A percentile compares a stretch with the other conserved stretches of the same genome.
Evolutionary conservation across 2,888 invertebrate genomes (phyloP).

Genomic region (Danaus chrysippus): DNA sequence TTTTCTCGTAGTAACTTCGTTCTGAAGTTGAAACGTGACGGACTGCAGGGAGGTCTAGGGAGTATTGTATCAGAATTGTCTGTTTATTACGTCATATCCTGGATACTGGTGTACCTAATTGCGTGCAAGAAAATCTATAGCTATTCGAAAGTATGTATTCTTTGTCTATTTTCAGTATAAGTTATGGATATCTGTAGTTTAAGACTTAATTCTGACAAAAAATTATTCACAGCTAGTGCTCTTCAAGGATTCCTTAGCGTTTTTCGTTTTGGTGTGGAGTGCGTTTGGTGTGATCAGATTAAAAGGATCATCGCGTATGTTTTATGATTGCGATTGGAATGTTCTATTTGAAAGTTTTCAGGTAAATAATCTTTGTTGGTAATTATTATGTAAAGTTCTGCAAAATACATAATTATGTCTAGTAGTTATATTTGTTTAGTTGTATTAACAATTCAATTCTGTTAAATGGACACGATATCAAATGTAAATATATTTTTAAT

Average conservation of each 20-base stretch:
- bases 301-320: slow-evolving; percentile 54
- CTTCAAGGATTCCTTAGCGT: slow-evolving; percentile 63
- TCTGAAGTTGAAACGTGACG: slow-evolving; percentile 57
- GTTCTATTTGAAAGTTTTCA: slow-evolving; percentile 51
- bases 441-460: too few relatives aligned
- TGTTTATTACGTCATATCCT: slow-evolving; percentile 57
- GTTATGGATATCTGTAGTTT: too few relatives aligned
- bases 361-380: slow-evolving; percentile 35
- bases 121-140: slow-evolving; percentile 65
- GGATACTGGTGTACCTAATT: slow-evolving; percentile 64
- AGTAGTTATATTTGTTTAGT: too few relatives aligned
- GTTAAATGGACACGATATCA: background rate
- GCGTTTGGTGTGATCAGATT: slow-evolving; percentile 52
- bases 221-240: slow-evolving; percentile 52
- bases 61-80: slow-evolving; percentile 59
- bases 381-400: too few relatives aligned
- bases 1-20: slow-evolving; percentile 54
- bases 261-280: slow-evolving; percentile 53
- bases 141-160: slow-evolving; percentile 57
- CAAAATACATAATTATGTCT: too few relatives aligned
- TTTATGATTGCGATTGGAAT: slow-evolving; percentile 58
- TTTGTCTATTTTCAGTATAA: too few relatives aligned
- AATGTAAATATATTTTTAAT: slow-evolving; percentile 23
- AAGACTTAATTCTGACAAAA: too few relatives aligned
- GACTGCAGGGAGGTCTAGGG: slow-evolving; percentile 56